phyloP scores from a whole-genome alignment of 2,797 vertebrate genomes.

The Schizopygopsis malacanthus region DNA sequence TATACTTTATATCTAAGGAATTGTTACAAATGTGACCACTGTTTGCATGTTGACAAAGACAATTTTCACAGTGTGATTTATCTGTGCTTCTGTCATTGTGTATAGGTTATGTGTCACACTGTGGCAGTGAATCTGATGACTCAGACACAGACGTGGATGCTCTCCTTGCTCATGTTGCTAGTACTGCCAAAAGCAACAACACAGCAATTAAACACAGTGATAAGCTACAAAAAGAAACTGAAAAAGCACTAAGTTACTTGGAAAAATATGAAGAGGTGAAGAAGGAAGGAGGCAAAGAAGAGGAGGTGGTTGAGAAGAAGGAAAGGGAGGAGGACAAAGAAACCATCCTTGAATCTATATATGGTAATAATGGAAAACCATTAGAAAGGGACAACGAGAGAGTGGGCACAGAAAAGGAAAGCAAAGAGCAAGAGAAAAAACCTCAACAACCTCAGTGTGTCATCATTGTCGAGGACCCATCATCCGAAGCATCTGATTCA shows the following conservation, averaged over 20 bases:
- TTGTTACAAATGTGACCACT: background rate
- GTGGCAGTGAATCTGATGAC: slow-evolving; percentile 91
- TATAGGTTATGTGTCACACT: slow-evolving; percentile 91
- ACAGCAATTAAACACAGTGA: slow-evolving; percentile 64
- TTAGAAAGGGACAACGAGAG: slow-evolving; percentile 50
- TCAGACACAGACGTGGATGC: slow-evolving; percentile 84
- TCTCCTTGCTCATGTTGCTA: slow-evolving; percentile 60
- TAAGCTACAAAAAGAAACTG: slow-evolving; percentile 55
- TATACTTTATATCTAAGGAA: background rate
- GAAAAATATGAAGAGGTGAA: slow-evolving; percentile 60
- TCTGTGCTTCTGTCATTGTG: slow-evolving; percentile 32
- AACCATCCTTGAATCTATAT: background rate
- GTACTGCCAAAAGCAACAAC: slow-evolving; percentile 55
- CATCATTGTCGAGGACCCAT: slow-evolving; percentile 68
- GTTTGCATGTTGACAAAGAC: background rate
- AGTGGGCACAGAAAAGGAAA: slow-evolving; percentile 8
- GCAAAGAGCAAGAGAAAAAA: background rate
- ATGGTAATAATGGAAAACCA: slow-evolving; percentile 23
- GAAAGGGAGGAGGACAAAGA: slow-evolving; percentile 29
- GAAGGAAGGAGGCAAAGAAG: slow-evolving; percentile 62
- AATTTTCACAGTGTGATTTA: background rate
- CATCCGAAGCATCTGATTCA: slow-evolving; percentile 89
- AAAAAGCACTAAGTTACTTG: slow-evolving; percentile 55
- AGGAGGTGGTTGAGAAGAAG: slow-evolving; percentile 47
- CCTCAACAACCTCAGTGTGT: slow-evolving; percentile 55